Percentiles rank a stretch among this genome's conserved stretches.
Conservation (phyloP, 2,888 invertebrate genomes). For the Caenorhabditis drosophilae region DNA sequence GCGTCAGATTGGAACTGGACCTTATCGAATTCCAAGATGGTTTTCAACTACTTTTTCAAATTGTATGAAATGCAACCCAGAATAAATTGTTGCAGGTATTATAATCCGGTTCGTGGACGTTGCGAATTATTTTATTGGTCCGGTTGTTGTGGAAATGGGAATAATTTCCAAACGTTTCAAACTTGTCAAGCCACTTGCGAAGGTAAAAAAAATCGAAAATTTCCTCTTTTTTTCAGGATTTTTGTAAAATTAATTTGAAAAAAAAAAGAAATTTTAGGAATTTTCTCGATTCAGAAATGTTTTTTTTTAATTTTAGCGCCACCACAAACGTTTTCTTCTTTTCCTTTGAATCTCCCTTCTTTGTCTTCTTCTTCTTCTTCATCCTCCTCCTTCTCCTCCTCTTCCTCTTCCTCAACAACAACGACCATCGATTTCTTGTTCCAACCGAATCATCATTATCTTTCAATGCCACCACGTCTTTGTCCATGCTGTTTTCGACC, state of each 20-base stretch:
- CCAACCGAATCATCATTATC: constrained; percentile 34
- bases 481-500: constrained; percentile 58
- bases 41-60: constrained; percentile 5
- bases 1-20: constrained; percentile 68
- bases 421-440: constrained; percentile 30
- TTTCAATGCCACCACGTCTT: constrained; percentile 15
- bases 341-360: too few species aligned
- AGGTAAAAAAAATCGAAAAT: constrained; percentile 46
- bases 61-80: too few species aligned
- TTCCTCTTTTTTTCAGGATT: not conserved
- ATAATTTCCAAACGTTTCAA: constrained; percentile 68
- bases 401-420: too few species aligned
- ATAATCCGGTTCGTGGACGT: constrained; percentile 62
- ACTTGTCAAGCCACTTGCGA: constrained; percentile 66
- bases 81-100: too few species aligned
- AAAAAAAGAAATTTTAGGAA: not conserved
- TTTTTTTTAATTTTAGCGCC: too few species aligned
- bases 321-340: too few species aligned
- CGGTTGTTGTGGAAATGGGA: constrained; percentile 69
- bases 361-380: too few species aligned
- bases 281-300: not conserved
- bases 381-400: too few species aligned
- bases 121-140: constrained; percentile 70
- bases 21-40: constrained; percentile 69
- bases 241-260: not conserved